These are phyloP conservation scores for Lottia gigantea DNA, from an alignment of 2,888 invertebrate genomes.

Conservation along the genomic window DNA sequence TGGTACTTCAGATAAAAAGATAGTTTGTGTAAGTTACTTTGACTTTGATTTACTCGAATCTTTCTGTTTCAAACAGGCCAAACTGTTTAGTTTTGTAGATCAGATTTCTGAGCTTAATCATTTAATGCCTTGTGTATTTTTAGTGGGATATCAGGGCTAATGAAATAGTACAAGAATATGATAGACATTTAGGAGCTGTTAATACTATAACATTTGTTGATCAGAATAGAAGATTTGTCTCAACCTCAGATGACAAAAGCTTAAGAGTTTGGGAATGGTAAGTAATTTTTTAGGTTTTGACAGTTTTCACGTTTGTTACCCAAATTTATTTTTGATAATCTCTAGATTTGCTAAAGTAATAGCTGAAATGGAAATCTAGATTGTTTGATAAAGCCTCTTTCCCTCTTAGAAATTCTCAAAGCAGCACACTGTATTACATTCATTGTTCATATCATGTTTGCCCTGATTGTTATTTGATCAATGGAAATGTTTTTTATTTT, in stretches of 20 bases:
- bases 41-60: not conserved
- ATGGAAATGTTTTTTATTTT: conserved; percentile 23
- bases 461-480: not conserved
- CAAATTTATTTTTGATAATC: too few relatives aligned
- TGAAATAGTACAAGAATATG: conserved; percentile 97
- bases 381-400: too few relatives aligned
- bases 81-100: too few relatives aligned
- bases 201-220: conserved; percentile 99
- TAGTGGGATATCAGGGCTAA: conserved; percentile 97
- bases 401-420: not conserved
- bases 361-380: too few relatives aligned
- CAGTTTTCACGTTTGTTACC: too few relatives aligned
- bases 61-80: too few relatives aligned
- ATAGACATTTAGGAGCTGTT: conserved; percentile 97
- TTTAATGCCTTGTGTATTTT: conserved; percentile 40
- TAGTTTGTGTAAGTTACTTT: conserved; percentile 85
- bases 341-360: too few relatives aligned
- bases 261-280: conserved; percentile 99
- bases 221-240: conserved; percentile 96
- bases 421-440: not conserved
- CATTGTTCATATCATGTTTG: not conserved
- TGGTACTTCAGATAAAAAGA: conserved; percentile 99
- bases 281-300: too few relatives aligned
- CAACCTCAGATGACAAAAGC: conserved; percentile 99
- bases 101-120: too few relatives aligned